Conservation (phyloP, 2,113 vertebrate genomes). For the Hoplias malabaricus region DNA sequence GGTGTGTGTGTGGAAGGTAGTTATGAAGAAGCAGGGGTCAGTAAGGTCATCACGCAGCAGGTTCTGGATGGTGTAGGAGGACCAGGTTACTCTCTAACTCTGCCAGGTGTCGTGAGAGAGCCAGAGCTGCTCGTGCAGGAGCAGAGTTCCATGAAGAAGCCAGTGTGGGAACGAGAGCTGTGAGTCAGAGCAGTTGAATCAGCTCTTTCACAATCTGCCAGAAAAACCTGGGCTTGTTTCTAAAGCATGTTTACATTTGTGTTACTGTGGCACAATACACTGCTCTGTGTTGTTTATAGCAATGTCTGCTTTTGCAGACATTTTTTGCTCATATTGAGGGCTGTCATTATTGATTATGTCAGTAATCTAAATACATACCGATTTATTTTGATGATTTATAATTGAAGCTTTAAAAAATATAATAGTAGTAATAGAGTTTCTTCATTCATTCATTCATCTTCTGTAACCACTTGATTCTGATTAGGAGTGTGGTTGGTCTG, state of each 20-base stretch:
- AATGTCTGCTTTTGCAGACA: neutral
- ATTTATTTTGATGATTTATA: too few species aligned
- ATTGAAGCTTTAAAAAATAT: too few species aligned
- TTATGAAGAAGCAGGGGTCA: slow-evolving; percentile 13
- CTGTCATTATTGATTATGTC: neutral
- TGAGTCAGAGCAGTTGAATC: slow-evolving; percentile 47
- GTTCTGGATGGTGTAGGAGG: slow-evolving; percentile 45
- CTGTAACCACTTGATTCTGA: too few species aligned
- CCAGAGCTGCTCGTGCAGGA: slow-evolving; percentile 11
- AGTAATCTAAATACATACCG: too few species aligned
- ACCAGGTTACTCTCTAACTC: slow-evolving; percentile 24
- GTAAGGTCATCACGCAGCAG: slow-evolving; percentile 23
- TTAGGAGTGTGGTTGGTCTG: too few species aligned
- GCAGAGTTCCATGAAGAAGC: slow-evolving; percentile 27
- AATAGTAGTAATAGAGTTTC: too few species aligned
- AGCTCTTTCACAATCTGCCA: slow-evolving; percentile 38
- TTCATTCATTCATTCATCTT: too few species aligned
- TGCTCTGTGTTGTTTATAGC: neutral
- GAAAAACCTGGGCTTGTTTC: slow-evolving; percentile 3
- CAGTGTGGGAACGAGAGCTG: neutral
- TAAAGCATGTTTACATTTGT: neutral
- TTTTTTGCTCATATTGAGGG: neutral
- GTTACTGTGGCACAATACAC: neutral
- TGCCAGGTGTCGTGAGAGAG: slow-evolving; percentile 38
- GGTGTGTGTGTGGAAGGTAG: slow-evolving; percentile 8